Base-by-base conservation (phyloP, 2,888 invertebrate genomes). In the Baccha elongata region DNA sequence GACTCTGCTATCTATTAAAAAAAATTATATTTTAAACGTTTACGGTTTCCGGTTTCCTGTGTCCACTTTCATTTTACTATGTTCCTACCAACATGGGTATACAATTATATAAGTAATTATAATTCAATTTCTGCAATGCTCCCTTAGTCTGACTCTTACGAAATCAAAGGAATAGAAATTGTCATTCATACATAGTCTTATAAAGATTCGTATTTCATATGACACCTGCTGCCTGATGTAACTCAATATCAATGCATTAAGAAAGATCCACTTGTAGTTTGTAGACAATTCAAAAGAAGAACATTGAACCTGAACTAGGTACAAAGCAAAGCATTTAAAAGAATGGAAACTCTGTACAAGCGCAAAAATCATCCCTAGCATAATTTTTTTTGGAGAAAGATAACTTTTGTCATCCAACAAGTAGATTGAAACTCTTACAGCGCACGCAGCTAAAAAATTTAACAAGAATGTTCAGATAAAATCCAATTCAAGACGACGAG, bases 161-260 rank as follows among this genome's bases (percentile, higher is more conserved):
- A n/a, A n/a, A n/a, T n/a, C n/a, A n/a, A n/a, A n/a, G n/a, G n/a
- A n/a, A 42, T 42, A 72, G 42, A 62, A 52, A 32, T 53, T 68
- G 8, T 19, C 53, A 44, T 32, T 62, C 32, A 6, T 40, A 23
- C 8, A 32, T 62, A 5, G 35, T 35, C 21, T 11, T 10, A 7
- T 32, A 52, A 13, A 29, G 35, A 42, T 23, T 58, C 58, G 42
- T 10, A 60, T 67, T 67, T 32, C 55, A 65, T 42, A 58, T 37
- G 50, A 26, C 78, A 78, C 78, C 78, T 78, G 78, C 78, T 78
- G 78, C 55, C 37, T 55, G 5, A 58, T n/a, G 26, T 50, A 78
- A 48, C 50, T 44, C 8, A 68, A 53, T 52, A 21, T 37, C 53
- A 46, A 13, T 40, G 11, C 5, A 8, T n/a, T 55, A 13, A 23